Conservation (phyloP, 2,888 invertebrate species). For the Nowickia ferox region DNA sequence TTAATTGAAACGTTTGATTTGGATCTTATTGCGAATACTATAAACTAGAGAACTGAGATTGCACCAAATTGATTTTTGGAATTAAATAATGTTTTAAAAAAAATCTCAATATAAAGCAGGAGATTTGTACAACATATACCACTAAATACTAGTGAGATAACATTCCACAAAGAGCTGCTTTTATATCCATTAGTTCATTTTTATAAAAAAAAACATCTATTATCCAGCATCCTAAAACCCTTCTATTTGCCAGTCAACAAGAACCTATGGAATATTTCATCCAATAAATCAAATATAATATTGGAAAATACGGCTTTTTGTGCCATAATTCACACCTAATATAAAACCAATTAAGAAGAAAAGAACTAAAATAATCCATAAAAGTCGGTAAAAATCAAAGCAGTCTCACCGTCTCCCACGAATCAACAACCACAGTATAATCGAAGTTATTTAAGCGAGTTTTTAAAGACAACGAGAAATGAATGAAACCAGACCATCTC, state of each 20-base stretch:
- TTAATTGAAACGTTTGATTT: too few relatives aligned
- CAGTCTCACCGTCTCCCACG: conserved; percentile 72
- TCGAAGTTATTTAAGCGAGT: conserved; percentile 64
- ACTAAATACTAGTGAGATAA: too few relatives aligned
- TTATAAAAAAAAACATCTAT: not conserved
- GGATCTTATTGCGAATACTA: too few relatives aligned
- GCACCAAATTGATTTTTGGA: too few relatives aligned
- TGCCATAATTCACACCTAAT: conserved; percentile 74
- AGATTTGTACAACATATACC: too few relatives aligned
- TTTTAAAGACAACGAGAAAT: conserved; percentile 30
- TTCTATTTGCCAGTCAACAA: not conserved
- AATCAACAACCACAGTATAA: conserved; percentile 61
- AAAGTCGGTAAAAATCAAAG: conserved; percentile 78
- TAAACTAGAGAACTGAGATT: too few relatives aligned
- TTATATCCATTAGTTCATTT: not conserved
- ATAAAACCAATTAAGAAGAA: conserved; percentile 61
- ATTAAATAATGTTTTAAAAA: too few relatives aligned
- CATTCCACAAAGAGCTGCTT: too few relatives aligned
- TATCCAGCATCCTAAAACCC: not conserved
- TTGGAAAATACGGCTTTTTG: not conserved
- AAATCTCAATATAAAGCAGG: too few relatives aligned
- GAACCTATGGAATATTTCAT: not conserved
- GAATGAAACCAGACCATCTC: not conserved
- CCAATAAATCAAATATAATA: conserved; percentile 41
- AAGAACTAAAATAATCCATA: conserved; percentile 62